phyloP scores from a whole-genome alignment of 2,113 vertebrate species.

The Caloenas nicobarica region DNA sequence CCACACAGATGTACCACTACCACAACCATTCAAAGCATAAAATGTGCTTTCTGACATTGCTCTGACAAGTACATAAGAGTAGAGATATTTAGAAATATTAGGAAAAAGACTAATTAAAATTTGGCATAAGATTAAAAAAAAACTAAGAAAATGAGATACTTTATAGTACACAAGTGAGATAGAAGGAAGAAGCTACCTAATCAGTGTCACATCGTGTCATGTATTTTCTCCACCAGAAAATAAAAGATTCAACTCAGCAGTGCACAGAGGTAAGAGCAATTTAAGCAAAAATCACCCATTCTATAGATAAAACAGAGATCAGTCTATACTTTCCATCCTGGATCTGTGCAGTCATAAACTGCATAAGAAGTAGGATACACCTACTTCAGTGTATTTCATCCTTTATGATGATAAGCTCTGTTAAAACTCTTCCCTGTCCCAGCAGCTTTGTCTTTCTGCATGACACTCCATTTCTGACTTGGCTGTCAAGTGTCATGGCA shows the following conservation, averaged over 20 bases:
- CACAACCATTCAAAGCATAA: not conserved
- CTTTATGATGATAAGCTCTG: not conserved
- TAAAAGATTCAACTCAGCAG: not conserved
- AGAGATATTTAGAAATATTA: not conserved
- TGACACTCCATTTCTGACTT: not conserved
- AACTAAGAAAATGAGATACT: not conserved
- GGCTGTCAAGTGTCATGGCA: not conserved
- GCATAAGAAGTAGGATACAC: not conserved
- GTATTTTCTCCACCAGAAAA: not conserved
- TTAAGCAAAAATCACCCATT: not conserved
- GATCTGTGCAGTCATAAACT: not conserved
- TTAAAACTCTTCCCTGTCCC: not conserved
- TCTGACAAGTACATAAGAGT: not conserved
- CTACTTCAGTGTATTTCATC: not conserved
- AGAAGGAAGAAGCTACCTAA: not conserved
- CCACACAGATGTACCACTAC: rapidly evolving
- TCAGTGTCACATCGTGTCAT: not conserved
- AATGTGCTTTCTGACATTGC: not conserved
- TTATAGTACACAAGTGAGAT: not conserved
- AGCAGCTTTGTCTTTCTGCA: not conserved
- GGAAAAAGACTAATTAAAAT: not conserved
- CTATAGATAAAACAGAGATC: not conserved
- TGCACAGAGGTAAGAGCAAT: not conserved
- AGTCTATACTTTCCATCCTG: not conserved
- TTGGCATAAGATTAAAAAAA: not conserved